Base-by-base conservation (phyloP, 2,797 vertebrate genomes). In the Apogon hyalosoma region DNA sequence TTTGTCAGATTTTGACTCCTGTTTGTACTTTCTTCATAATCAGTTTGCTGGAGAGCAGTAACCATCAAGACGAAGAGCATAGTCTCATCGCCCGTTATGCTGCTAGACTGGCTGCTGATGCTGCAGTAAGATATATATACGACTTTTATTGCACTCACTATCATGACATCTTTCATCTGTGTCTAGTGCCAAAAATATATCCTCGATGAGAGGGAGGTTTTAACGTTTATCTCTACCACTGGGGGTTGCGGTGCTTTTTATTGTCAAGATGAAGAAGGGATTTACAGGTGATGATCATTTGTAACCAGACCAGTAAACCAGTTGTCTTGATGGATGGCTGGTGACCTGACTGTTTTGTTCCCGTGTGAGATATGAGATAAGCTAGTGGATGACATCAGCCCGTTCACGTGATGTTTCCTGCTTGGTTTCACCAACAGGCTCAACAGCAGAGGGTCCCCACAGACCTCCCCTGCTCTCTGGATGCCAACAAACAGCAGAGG, bases 51-150 rank as follows among this genome's bases (percentile, higher is more conserved):
- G 97, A 99, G 88, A 95, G 95, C 56, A 94, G 95, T 51, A 96
- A 93, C 86, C 95, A 97, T 82, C 95, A 98, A 82, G 98, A 99
- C 82, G 98, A 99, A 88, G 98, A 99, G 41, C 98, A 99, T 90
- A 95, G 94, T 83, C 95, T 99, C 91, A 99, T 99, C 61, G 97
- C 97, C 87, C 97, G 97, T 90, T 99, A 99, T 1, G 98, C 98
- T 73, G 98, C 98, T 69, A 95, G 97, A 86, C 94, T 99, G 92
- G 98, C 98, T 83, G 96, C 97, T 77, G 97, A 98, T 91, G 95
- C 96, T 66, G 92, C 90, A 90, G 98, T 99, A 95, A 97, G 96
- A 95, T 79, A 84, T 46, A 84, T 46, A 72, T 21, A 13, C 56
- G 63, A 74, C 38, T 71, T 83, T 73, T 64, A 70, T 83, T 61